Conservation (phyloP, 2,113 vertebrate species). For the Mustela nigripes region DNA sequence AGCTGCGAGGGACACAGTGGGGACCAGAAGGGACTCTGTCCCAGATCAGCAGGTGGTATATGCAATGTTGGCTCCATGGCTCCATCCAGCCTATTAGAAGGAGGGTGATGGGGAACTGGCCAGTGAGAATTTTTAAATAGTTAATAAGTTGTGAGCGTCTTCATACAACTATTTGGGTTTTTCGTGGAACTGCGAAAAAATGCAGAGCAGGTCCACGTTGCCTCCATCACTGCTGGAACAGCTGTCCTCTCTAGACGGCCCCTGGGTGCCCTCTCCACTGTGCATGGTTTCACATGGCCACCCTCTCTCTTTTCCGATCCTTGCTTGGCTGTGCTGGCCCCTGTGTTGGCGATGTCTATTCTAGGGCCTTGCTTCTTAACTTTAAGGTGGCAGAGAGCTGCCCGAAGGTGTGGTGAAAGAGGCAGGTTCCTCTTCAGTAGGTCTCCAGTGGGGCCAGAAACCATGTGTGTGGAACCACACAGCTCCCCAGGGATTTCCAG, state of each 20-base stretch:
- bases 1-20: accelerated
- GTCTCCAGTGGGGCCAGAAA: not conserved
- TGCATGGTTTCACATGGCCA: not conserved
- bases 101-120: not conserved
- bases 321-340: not conserved
- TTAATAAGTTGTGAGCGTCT: not conserved
- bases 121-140: not conserved
- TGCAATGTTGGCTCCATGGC: not conserved
- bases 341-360: not conserved
- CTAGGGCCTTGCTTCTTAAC: not conserved
- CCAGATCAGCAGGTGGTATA: not conserved
- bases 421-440: not conserved
- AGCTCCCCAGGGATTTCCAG: accelerated
- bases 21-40: accelerated
- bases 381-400: no score
- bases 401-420: not conserved
- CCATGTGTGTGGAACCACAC: not conserved
- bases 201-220: accelerated
- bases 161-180: not conserved
- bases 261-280: not conserved
- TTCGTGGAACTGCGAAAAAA: not conserved
- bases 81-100: not conserved
- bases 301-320: not conserved
- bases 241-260: accelerated
- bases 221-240: not conserved